Evolutionary conservation across 2,113 vertebrate species (phyloP).

Genomic region (Caretta caretta): DNA sequence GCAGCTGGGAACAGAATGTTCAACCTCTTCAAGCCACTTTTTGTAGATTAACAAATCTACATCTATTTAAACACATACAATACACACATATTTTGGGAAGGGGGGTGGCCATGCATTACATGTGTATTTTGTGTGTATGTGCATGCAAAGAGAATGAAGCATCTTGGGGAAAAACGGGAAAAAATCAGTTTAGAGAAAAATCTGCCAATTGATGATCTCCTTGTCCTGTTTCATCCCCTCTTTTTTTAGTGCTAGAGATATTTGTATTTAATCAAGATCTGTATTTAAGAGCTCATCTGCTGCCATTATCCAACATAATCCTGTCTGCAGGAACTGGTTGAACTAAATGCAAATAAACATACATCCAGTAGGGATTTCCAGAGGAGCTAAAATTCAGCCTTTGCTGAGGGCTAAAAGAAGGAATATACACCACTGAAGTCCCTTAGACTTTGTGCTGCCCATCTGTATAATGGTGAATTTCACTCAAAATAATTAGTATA

Average conservation of each 20-base stretch:
- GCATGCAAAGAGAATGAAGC: not conserved
- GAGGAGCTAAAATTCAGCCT: not conserved
- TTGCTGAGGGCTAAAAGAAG: not conserved
- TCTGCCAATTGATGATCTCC: not conserved
- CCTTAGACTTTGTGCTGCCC: not conserved
- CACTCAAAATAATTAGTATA: not conserved
- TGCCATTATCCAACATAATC: not conserved
- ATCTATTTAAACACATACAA: accelerated
- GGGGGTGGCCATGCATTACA: not conserved
- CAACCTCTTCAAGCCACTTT: not conserved
- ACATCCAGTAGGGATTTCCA: not conserved
- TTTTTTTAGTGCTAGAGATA: not conserved
- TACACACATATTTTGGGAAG: not conserved
- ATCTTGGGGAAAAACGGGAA: not conserved
- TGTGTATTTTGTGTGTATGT: not conserved
- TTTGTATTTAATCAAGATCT: not conserved
- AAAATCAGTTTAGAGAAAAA: not conserved
- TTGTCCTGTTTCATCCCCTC: not conserved
- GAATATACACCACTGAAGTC: not conserved
- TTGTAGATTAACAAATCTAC: not conserved
- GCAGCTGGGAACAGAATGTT: not conserved
- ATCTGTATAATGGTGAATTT: not conserved
- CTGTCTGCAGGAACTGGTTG: not conserved
- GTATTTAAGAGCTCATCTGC: not conserved
- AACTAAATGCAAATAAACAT: not conserved